These are phyloP conservation scores for Apis cerana DNA, from an alignment of 1,140 invertebrate genomes.

Conservation along the genomic window DNA sequence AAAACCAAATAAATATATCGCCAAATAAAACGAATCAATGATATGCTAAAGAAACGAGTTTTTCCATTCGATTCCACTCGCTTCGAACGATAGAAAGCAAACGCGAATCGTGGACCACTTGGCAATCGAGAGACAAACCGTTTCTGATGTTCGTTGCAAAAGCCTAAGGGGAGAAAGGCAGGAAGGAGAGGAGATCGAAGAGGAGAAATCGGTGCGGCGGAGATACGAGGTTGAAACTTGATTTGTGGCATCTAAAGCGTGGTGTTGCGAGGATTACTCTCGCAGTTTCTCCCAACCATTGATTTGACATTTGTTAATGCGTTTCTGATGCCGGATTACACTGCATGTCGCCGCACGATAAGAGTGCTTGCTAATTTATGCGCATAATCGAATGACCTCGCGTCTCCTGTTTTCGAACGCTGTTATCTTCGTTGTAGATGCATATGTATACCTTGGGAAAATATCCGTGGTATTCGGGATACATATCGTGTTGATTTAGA, in stretches of 20 bases:
- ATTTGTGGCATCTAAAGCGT: conserved; percentile 69
- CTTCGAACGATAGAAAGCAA: not conserved
- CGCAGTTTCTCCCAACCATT: conserved; percentile 34
- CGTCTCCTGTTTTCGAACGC: conserved; percentile 3
- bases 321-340: conserved; percentile 73
- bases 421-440: not conserved
- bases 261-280: conserved; percentile 63
- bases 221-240: conserved; percentile 67
- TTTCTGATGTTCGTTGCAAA: conserved; percentile 1
- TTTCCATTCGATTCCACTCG: too few species aligned
- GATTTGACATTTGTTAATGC: conserved; percentile 74
- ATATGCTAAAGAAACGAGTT: too few species aligned
- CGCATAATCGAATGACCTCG: conserved; percentile 62
- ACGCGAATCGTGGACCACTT: not conserved
- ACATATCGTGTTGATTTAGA: too few species aligned
- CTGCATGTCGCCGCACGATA: conserved; percentile 66
- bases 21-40: too few species aligned
- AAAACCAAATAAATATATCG: too few species aligned
- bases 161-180: conserved; percentile 36
- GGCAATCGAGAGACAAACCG: conserved; percentile 34
- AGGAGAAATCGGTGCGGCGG: conserved; percentile 28
- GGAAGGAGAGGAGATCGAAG: conserved; percentile 26
- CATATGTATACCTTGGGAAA: not conserved
- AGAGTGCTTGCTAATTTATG: conserved; percentile 72
- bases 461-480: not conserved